Base-by-base conservation (phyloP, 2,888 invertebrate genomes). In the Cynaeus angustus region DNA sequence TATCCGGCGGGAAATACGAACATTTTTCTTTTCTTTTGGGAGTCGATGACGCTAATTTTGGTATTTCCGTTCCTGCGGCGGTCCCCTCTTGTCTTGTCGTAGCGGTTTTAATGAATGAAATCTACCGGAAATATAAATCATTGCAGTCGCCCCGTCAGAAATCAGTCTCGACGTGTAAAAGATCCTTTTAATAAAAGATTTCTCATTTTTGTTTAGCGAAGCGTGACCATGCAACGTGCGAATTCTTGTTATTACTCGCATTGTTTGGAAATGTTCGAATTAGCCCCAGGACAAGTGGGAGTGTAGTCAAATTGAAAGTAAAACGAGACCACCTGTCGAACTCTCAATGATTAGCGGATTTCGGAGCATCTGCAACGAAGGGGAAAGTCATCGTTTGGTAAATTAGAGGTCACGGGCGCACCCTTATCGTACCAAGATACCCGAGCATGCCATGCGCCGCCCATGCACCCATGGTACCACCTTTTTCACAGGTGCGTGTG, bases 401-500 rank as follows among this genome's bases (percentile, higher is more conserved):
- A 3, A 4, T 43, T 46, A 38, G 16, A 55, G 55, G 56, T 56
- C 56, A 56, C 43, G 56, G 37, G 16, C n/a, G 33, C 38, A 14
- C 38, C 16, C 16, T 52, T 52, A 30, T 52, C 3, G 12, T 12
- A 43, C n/a, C 38, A 45, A 45, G 10, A 13, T 45, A 1, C 10
- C 13, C n/a, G 46, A 46, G 21, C 9, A 16, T 9, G 16, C 13
- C 46, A 6, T 9, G 46, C 55, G 55, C 52, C 26, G 50, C 55
- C 55, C 55, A 21, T 38, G 37, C 37, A 33, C 53, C 53, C n/a
- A 50, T 28, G 28, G 43, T 28, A 41, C 66, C 55, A 46, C 48
- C 56, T 56, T 66, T 66, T 66, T 66, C 66, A 66, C 56, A 48
- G 9, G 38, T 13, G 56, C 33, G 50, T 66, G 50, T 53, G 33